Evolutionary conservation across 2,888 invertebrate genomes (phyloP), one percentile per base, ranked within the genome.

Genomic region (Ernsta delagoae): DNA sequence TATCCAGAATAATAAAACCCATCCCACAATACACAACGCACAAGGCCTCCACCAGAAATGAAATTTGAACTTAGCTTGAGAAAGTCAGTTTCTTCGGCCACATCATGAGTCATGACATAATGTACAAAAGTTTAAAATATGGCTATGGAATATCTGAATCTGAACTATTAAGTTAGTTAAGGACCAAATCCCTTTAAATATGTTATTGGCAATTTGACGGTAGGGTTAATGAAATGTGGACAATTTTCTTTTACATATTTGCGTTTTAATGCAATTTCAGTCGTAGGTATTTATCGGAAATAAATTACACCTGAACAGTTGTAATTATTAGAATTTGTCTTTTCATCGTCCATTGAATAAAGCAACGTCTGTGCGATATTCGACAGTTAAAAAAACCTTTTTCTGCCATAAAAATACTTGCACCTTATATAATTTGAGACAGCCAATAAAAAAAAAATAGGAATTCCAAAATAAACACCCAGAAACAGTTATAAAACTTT

Each of bases 1-100:
- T 24, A 24, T 24, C 24, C 24, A 24, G 24, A 1, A 24, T 24
- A 24, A 24, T 24, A 24, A 24, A 31, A 0, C 62, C 50, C 12
- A 50, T 62, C 39, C 53, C 50, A 24, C 56, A 45, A 12, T 11
- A 31, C 12, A 43, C 2, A 12, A 45, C 59, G 6, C 50, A 66
- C 16, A 70, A 59, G 2, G 68, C 68, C 68, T 50, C 61, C 68
- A 68, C 68, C 68, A 68, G 62, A 57, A 68, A 68, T 41, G 56
- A 62, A 68, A 68, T 62, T 57, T 57, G 50, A 62, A 68, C 68
- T 68, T 68, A 68, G 50, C 68, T 68, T 68, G 43, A 4, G 11
- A 67, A 62, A 62, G 56, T 56, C n/a, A 43, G 11, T 50, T 48
- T 50, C 61, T 62, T 68, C 62, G n/a, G 45, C 48, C 16, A n/a